These are phyloP conservation scores for Pygoscelis adeliae DNA, from an alignment of 2,113 vertebrate species.

Conservation along the genomic window DNA sequence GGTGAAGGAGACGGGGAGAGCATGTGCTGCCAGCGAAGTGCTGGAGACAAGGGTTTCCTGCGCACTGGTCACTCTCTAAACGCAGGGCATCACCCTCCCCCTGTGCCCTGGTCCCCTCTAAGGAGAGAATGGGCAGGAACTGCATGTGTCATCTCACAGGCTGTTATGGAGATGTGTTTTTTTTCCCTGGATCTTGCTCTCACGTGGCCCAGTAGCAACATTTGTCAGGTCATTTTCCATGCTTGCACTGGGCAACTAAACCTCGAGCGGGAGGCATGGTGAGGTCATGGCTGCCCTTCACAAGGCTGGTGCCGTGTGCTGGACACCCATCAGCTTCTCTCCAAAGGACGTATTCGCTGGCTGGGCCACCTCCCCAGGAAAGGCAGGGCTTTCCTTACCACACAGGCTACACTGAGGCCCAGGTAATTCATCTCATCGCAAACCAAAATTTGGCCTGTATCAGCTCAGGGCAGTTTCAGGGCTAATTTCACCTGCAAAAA, in stretches of 20 bases:
- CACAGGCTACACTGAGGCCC: fast-evolving
- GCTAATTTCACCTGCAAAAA: background rate
- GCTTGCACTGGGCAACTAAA: background rate
- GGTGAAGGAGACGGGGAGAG: background rate
- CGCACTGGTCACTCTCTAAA: background rate
- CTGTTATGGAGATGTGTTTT: background rate
- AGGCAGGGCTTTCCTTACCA: background rate
- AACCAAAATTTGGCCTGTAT: background rate
- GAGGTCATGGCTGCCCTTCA: background rate
- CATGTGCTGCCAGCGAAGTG: background rate
- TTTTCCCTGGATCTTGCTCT: background rate
- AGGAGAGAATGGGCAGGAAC: background rate
- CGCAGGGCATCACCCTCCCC: background rate
- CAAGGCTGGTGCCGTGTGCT: fast-evolving
- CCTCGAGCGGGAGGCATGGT: background rate
- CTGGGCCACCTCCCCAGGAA: background rate
- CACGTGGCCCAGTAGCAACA: background rate
- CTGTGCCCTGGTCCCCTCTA: background rate
- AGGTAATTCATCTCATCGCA: background rate
- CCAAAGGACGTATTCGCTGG: background rate
- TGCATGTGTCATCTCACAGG: background rate
- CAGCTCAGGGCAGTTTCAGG: background rate
- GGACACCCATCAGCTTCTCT: background rate
- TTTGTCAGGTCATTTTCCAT: background rate
- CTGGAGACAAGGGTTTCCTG: background rate